phyloP scores from a whole-genome alignment of 1,140 invertebrate genomes.

The Drosophila pachea region DNA sequence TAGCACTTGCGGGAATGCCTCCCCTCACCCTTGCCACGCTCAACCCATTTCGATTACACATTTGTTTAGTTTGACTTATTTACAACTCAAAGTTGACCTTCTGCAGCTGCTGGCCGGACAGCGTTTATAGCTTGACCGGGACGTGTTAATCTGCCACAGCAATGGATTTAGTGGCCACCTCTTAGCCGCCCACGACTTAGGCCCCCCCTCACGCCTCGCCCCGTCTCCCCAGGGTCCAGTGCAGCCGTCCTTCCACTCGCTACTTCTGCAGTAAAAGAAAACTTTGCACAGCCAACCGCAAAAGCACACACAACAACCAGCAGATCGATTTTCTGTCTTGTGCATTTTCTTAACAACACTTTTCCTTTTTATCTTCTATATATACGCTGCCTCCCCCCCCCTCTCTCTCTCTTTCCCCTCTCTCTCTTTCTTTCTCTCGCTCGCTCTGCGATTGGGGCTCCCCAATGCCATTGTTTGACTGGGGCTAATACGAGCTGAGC shows the following conservation, averaged over 20 bases:
- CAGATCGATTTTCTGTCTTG: constrained; percentile 68
- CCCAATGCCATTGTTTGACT: constrained; percentile 74
- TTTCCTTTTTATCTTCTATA: constrained; percentile 33
- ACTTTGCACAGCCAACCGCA: constrained; percentile 31
- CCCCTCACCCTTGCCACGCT: too few species aligned
- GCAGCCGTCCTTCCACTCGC: too few species aligned
- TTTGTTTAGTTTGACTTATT: constrained; percentile 36
- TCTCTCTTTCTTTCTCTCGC: constrained; percentile 8
- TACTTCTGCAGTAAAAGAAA: constrained; percentile 7
- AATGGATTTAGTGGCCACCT: constrained; percentile 61
- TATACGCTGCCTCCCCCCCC: neutral
- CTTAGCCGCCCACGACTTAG: neutral
- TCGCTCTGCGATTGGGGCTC: constrained; percentile 49
- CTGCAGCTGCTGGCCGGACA: constrained; percentile 31
- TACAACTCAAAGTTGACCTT: constrained; percentile 57
- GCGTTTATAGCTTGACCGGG: constrained; percentile 42
- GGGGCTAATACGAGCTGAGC: constrained; percentile 70
- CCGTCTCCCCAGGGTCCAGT: neutral
- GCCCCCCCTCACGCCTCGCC: neutral
- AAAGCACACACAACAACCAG: constrained; percentile 22
- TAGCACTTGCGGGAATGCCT: neutral
- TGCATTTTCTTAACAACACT: constrained; percentile 72
- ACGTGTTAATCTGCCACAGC: constrained; percentile 74
- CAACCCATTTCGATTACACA: neutral
- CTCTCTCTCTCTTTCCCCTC: constrained; percentile 2